Conservation (phyloP, 2,888 invertebrate genomes). For the Pogonocherus hispidulus region DNA sequence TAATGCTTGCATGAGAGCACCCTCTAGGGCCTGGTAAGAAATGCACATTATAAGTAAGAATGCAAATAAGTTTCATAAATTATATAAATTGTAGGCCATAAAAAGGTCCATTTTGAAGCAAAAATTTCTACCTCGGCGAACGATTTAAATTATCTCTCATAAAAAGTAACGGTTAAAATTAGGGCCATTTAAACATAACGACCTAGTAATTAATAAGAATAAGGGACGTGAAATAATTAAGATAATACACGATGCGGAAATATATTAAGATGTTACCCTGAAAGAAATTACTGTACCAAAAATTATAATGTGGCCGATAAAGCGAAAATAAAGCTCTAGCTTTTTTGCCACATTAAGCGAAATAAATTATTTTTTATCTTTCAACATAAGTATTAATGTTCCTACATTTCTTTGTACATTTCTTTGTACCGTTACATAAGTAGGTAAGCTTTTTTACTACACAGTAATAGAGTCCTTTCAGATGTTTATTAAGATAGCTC, state of each 20-base stretch:
- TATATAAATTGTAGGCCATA: constrained; percentile 27
- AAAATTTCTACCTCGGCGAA: constrained; percentile 29
- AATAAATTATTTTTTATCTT: neutral
- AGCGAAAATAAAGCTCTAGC: constrained; percentile 17
- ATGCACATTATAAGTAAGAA: constrained; percentile 22
- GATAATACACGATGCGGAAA: constrained; percentile 40
- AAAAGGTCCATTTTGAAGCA: constrained; percentile 24
- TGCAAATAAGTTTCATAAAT: constrained; percentile 33
- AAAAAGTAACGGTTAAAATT: constrained; percentile 45
- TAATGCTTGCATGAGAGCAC: neutral
- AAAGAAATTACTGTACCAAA: constrained; percentile 15
- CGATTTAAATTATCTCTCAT: constrained; percentile 34
- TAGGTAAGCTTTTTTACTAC: too few species aligned
- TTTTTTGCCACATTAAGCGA: constrained; percentile 1
- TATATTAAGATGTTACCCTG: constrained; percentile 29
- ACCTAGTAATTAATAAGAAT: constrained; percentile 50
- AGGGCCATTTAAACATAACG: constrained; percentile 47
- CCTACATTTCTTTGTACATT: too few species aligned
- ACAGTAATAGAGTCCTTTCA: too few species aligned
- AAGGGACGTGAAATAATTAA: constrained; percentile 47
- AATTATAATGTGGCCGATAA: constrained; percentile 24
- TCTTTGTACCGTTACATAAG: too few species aligned
- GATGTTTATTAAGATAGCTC: too few species aligned
- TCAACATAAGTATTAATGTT: neutral
- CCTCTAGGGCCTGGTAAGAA: neutral